Evolutionary conservation across 2,797 vertebrate genomes (phyloP).

Genomic region (Phrynocephalus guinanensis): DNA sequence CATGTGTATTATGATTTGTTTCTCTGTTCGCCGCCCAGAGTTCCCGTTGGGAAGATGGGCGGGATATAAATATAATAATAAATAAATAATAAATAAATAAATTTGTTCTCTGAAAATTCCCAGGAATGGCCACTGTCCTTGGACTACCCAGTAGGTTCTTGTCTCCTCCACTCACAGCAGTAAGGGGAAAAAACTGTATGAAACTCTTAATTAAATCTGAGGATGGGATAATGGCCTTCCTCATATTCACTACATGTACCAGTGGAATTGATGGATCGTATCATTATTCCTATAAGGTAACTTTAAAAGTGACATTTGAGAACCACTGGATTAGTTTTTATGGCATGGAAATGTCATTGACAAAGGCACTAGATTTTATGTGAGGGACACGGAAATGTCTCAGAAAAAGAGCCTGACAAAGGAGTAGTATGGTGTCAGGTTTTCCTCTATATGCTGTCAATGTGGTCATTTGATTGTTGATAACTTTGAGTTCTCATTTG

Average conservation of each 20-base stretch:
- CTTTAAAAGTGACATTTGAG: conserved; percentile 48
- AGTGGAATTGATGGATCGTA: neutral
- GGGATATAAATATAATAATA: too few species aligned
- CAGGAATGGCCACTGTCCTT: neutral
- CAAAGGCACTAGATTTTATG: conserved; percentile 35
- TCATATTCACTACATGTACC: neutral
- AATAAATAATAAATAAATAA: too few species aligned
- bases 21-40: too few species aligned
- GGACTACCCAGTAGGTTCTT: neutral
- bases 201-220: neutral
- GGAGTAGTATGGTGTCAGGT: too few species aligned
- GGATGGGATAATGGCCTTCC: neutral
- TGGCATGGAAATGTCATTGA: conserved; percentile 63
- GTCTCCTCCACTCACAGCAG: neutral
- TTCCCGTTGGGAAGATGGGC: too few species aligned
- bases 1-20: too few species aligned
- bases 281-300: conserved; percentile 21
- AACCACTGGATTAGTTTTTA: conserved; percentile 48
- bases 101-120: neutral
- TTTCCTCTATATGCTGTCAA: neutral
- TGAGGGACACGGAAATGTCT: conserved; percentile 28
- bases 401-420: neutral
- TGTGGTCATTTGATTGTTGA: neutral
- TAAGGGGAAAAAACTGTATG: neutral
- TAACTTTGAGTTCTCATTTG: neutral